phyloP scores from a whole-genome alignment of 2,888 invertebrate species.

The Maniola hyperantus region DNA sequence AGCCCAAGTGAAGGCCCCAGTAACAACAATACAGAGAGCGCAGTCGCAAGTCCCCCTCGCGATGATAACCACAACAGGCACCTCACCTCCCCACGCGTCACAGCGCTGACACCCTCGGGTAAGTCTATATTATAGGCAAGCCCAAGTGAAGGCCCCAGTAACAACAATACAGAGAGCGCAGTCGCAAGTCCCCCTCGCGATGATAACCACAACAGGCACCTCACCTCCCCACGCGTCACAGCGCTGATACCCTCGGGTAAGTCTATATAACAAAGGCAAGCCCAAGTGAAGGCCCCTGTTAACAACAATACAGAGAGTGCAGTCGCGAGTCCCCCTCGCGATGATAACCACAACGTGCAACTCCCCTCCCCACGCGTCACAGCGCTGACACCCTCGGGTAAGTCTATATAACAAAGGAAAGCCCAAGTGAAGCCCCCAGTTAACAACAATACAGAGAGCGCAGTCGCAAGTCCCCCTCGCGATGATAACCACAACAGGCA shows the following conservation, averaged over 20 bases:
- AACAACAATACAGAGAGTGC: slow-evolving; percentile 74
- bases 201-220: slow-evolving; percentile 76
- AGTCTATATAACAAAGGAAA: slow-evolving; percentile 55
- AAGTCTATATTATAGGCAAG: slow-evolving; percentile 55
- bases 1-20: slow-evolving; percentile 75
- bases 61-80: slow-evolving; percentile 79
- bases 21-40: slow-evolving; percentile 66
- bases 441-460: slow-evolving; percentile 73
- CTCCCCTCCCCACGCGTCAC: slow-evolving; percentile 62
- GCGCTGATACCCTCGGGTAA: slow-evolving; percentile 83
- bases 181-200: slow-evolving; percentile 68
- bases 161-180: slow-evolving; percentile 66
- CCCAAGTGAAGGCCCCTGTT: slow-evolving; percentile 67
- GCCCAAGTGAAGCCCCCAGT: slow-evolving; percentile 73
- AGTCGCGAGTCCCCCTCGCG: slow-evolving; percentile 65
- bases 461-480: slow-evolving; percentile 64
- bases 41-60: slow-evolving; percentile 64
- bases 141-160: slow-evolving; percentile 72
- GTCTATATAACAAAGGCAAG: slow-evolving; percentile 54
- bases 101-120: slow-evolving; percentile 84
- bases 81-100: slow-evolving; percentile 59
- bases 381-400: slow-evolving; percentile 83
- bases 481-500: slow-evolving; percentile 79
- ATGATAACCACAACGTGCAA: slow-evolving; percentile 77
- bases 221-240: slow-evolving; percentile 61